Conservation (phyloP, 1,140 invertebrate species). For the Solenopsis fugax region DNA sequence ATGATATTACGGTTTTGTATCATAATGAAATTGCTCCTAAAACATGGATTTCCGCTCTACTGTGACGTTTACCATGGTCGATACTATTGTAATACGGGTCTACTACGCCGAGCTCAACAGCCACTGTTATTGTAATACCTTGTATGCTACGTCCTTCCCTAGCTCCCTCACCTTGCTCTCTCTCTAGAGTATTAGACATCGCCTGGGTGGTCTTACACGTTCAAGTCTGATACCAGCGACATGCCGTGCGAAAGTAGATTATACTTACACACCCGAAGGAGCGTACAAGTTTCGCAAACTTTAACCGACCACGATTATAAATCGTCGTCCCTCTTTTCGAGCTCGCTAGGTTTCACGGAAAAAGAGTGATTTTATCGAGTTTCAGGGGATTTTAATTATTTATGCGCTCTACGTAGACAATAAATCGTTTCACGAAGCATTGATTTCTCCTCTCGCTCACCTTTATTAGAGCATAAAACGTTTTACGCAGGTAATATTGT, state of each 20-base stretch:
- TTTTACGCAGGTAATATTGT: constrained; percentile 2
- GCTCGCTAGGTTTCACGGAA: not conserved
- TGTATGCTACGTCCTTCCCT: constrained; percentile 51
- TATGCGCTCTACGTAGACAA: constrained; percentile 18
- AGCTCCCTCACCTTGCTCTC: constrained; percentile 35
- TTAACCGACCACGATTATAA: constrained; percentile 60
- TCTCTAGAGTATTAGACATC: constrained; percentile 72
- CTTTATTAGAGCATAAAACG: not conserved
- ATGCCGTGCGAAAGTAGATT: constrained; percentile 61
- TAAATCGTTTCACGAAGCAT: constrained; percentile 5
- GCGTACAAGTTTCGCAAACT: constrained; percentile 59
- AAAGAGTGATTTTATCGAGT: constrained; percentile 32
- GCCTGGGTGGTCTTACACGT: constrained; percentile 63
- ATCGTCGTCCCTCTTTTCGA: constrained; percentile 44
- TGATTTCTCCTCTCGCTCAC: constrained; percentile 16
- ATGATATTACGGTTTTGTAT: constrained; percentile 17
- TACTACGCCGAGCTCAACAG: constrained; percentile 56
- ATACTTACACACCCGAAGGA: constrained; percentile 62
- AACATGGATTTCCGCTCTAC: constrained; percentile 56
- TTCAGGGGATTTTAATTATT: constrained; percentile 49
- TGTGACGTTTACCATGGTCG: constrained; percentile 59
- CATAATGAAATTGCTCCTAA: constrained; percentile 54
- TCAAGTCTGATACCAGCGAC: constrained; percentile 62
- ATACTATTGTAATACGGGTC: constrained; percentile 64
- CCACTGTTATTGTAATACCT: constrained; percentile 73